Conservation (phyloP, 2,888 invertebrate genomes). For the Cosmia pyralina region DNA sequence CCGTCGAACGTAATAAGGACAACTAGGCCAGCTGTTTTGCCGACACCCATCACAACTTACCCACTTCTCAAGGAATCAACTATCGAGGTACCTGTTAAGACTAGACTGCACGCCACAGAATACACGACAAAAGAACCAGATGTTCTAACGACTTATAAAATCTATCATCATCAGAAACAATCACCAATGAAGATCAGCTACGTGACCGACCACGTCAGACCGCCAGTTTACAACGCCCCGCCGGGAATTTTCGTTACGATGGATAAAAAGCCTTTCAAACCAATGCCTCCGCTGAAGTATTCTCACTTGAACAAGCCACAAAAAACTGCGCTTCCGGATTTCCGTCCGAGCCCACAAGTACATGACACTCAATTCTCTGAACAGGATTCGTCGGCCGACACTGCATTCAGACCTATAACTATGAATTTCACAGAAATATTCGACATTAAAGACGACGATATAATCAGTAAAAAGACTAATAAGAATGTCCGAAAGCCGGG, state of each 20-base stretch:
- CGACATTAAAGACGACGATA: slow-evolving; percentile 65
- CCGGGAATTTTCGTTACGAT: slow-evolving; percentile 86
- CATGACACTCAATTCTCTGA: slow-evolving; percentile 79
- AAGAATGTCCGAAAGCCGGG: slow-evolving; percentile 74
- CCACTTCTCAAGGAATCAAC: slow-evolving; percentile 70
- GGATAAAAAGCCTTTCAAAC: slow-evolving; percentile 88
- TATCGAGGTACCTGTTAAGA: slow-evolving; percentile 68
- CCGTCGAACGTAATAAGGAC: slow-evolving; percentile 76
- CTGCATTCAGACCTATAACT: slow-evolving; percentile 83
- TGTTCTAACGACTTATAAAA: slow-evolving; percentile 69
- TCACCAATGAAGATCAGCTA: slow-evolving; percentile 77
- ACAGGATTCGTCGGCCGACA: slow-evolving; percentile 77
- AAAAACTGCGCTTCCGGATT: slow-evolving; percentile 78
- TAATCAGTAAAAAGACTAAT: slow-evolving; percentile 65
- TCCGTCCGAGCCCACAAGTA: slow-evolving; percentile 86
- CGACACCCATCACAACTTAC: slow-evolving; percentile 73
- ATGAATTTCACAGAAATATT: slow-evolving; percentile 70
- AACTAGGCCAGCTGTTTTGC: slow-evolving; percentile 80
- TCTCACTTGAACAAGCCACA: slow-evolving; percentile 72
- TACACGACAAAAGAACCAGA: slow-evolving; percentile 75
- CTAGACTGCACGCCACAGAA: slow-evolving; percentile 71
- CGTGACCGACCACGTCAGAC: slow-evolving; percentile 81
- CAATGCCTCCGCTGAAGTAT: slow-evolving; percentile 85
- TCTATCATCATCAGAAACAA: slow-evolving; percentile 72
- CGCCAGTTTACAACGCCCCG: slow-evolving; percentile 86